Base-by-base conservation (phyloP, 2,797 vertebrate genomes). In the Acanthiza pusilla region DNA sequence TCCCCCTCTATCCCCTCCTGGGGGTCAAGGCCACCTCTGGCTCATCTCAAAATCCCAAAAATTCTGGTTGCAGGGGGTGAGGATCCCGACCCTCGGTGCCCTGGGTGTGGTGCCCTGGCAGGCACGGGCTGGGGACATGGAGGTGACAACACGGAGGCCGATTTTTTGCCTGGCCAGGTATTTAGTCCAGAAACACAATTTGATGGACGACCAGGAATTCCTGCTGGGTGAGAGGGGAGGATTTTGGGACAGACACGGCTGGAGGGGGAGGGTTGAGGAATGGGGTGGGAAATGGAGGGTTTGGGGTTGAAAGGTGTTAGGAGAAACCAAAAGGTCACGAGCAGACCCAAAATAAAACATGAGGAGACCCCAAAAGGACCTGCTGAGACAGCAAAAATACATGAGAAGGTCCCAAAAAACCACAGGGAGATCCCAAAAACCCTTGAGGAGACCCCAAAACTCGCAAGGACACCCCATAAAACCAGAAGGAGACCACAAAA, bases 171-270 rank as follows among this genome's bases (percentile, higher is more conserved):
- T n/a, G 18, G 23, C 67, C 58, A 82, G 58, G n/a, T 72, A n/a
- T 62, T 72, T 82, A 48, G 58, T 82, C 57, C 48, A n/a, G 79
- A 45, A n/a, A 7, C 48, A 62, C 58, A 54, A 47, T 62, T 72
- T 82, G 67, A 62, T 27, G n/a, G 58, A 82, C 47, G 58, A 54
- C 27, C 26, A 27, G 40, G 42, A 82, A 54, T 82, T 72, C 40
- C 36, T 4, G 16, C n/a, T 22, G 11, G 45, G 45, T 47, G 45
- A 38, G 38, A 38, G 38, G 38, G 38, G 38, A 38, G 38, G 38
- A 38, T 38, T 38, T 10, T 38, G 38, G 45, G 45, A 47, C 7
- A 11, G 38, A 62, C 32, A 36, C 0, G 0, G 17, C 43, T 45
- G 27, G 32, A 38, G 14, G 27, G 14, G 14, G 11, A 53, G 11